Conservation (phyloP, 2,888 invertebrate genomes). For the Athalia circularis region DNA sequence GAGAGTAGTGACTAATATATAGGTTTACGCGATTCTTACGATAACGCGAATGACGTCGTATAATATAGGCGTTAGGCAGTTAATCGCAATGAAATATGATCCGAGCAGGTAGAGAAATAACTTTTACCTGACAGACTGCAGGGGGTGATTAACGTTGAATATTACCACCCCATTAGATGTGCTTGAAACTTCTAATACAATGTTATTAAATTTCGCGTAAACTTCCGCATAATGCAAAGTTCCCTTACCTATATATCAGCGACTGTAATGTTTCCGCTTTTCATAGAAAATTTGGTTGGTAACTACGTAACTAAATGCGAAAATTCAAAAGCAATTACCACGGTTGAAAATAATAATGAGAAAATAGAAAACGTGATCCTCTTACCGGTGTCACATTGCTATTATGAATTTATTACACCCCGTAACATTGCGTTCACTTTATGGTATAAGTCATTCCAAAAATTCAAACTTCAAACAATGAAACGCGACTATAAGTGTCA, state of each 20-base stretch:
- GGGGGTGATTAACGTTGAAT: constrained; percentile 35
- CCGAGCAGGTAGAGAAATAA: constrained; percentile 25
- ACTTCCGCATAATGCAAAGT: constrained; percentile 33
- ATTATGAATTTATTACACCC: constrained; percentile 21
- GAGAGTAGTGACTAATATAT: neutral
- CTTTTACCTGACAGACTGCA: constrained; percentile 21
- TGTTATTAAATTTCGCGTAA: constrained; percentile 32
- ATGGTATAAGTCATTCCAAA: neutral
- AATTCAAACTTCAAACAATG: constrained; percentile 9
- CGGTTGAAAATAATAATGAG: neutral
- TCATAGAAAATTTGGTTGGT: constrained; percentile 25
- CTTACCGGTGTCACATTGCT: neutral
- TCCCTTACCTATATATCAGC: neutral
- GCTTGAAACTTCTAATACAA: constrained; percentile 41
- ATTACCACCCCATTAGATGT: constrained; percentile 36
- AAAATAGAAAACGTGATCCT: neutral
- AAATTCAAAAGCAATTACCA: constrained; percentile 30
- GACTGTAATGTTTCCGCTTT: constrained; percentile 2
- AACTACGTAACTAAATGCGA: neutral
- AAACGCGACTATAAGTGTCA: constrained; percentile 9
- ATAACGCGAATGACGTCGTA: constrained; percentile 1
- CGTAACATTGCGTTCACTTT: constrained; percentile 8
- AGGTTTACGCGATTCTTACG: constrained; percentile 10
- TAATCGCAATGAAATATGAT: constrained; percentile 29
- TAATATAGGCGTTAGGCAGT: neutral